Evolutionary conservation across 2,797 vertebrate genomes (phyloP).

Genomic region (Ficedula albicollis): DNA sequence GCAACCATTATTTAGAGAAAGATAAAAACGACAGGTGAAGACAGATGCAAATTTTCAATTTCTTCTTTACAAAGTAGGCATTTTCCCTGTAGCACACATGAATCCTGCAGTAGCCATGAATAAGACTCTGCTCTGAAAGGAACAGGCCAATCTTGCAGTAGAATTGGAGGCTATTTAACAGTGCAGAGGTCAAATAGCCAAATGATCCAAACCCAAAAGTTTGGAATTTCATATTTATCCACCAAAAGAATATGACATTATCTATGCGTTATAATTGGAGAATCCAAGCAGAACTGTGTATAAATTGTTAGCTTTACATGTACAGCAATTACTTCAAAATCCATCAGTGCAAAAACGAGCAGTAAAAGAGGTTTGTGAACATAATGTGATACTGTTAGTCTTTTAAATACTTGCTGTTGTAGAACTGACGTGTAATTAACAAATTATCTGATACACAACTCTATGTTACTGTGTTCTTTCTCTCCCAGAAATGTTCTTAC

Average conservation of each 20-base stretch:
- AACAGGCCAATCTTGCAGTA: background rate
- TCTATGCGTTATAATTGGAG: background rate
- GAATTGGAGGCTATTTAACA: background rate
- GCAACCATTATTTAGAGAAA: background rate
- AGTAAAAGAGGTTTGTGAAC: background rate
- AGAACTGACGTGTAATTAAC: background rate
- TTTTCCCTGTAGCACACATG: background rate
- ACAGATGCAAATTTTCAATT: background rate
- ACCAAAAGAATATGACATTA: background rate
- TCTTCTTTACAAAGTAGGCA: background rate
- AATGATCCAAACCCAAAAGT: background rate
- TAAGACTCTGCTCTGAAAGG: background rate
- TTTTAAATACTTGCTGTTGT: background rate
- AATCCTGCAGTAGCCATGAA: background rate
- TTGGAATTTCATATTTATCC: background rate
- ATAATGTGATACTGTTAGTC: background rate
- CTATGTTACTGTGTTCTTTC: background rate
- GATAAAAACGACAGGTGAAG: background rate
- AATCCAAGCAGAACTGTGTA: background rate
- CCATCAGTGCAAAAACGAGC: background rate
- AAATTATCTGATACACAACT: background rate
- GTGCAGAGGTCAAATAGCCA: background rate
- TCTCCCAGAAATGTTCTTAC: background rate
- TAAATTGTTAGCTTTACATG: background rate
- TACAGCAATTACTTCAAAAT: background rate